Evolutionary conservation across 2,113 vertebrate genomes (phyloP).

Genomic region (Murina feae): DNA sequence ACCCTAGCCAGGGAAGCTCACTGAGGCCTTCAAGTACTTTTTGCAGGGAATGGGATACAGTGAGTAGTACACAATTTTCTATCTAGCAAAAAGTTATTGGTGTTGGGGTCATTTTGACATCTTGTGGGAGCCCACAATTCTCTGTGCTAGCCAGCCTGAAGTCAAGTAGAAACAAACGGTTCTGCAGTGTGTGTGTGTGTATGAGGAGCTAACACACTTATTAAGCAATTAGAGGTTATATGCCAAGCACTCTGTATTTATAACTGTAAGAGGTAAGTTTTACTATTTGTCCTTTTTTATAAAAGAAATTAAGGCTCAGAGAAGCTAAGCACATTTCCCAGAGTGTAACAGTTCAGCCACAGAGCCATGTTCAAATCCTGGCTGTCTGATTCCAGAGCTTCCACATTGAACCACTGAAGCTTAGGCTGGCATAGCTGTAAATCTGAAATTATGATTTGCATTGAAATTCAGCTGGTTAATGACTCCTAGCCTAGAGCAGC

Average conservation of each 20-base stretch:
- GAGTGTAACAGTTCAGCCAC: neutral
- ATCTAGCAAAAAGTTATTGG: neutral
- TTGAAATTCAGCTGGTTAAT: neutral
- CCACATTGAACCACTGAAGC: neutral
- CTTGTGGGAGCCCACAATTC: neutral
- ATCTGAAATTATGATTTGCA: neutral
- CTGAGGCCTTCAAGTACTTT: conserved; percentile 98
- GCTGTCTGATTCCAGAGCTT: neutral
- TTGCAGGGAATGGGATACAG: conserved; percentile 98
- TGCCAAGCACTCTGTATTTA: neutral
- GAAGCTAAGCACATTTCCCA: neutral
- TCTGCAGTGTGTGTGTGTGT: neutral
- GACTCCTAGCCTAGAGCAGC: neutral
- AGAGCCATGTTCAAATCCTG: neutral
- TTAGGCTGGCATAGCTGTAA: neutral
- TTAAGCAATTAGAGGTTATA: neutral
- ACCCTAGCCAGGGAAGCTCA: conserved; percentile 89
- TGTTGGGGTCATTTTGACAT: neutral
- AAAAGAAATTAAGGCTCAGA: conserved; percentile 7
- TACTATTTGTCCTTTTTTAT: neutral
- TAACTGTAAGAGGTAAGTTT: conserved; percentile 35
- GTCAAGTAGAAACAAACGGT: neutral
- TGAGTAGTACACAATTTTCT: conserved; percentile 82
- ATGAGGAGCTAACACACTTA: neutral
- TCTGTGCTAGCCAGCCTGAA: neutral